These are phyloP conservation scores for Todiramphus saurophagus DNA, from an alignment of 2,113 vertebrate genomes.

Conservation along the genomic window DNA sequence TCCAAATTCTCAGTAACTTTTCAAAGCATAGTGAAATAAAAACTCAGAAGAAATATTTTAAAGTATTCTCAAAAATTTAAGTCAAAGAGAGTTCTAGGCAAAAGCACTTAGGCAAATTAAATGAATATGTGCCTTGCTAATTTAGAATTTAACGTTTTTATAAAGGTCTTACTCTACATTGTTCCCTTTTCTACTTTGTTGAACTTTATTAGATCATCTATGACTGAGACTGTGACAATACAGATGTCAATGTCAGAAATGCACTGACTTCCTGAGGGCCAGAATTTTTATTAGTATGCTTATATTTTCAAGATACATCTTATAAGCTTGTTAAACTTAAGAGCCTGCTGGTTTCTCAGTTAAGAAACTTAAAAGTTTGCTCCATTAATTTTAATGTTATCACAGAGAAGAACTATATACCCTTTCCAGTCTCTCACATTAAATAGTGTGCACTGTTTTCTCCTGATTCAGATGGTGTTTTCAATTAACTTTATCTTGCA, in stretches of 20 bases:
- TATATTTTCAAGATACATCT: neutral
- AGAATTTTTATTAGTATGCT: neutral
- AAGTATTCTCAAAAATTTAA: neutral
- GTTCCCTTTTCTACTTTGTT: neutral
- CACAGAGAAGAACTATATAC: neutral
- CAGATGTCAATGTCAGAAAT: neutral
- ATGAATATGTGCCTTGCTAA: neutral
- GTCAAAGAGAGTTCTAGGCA: neutral
- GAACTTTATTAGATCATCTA: neutral
- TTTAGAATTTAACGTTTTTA: neutral
- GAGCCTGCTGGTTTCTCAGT: neutral
- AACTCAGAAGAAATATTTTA: neutral
- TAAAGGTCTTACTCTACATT: neutral
- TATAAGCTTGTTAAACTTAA: neutral
- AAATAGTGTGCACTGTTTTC: neutral
- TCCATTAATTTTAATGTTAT: neutral
- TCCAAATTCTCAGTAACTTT: neutral
- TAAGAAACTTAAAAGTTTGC: neutral
- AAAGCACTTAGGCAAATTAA: neutral
- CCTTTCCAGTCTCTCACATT: neutral
- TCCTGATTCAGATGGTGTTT: neutral
- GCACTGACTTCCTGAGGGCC: neutral
- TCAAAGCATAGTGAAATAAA: neutral
- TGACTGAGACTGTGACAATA: neutral
- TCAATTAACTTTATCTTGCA: neutral